Percentiles rank a stretch among this genome's conserved stretches.
Conservation (phyloP, 2,113 vertebrate species). For the Cichladusa arquata region DNA sequence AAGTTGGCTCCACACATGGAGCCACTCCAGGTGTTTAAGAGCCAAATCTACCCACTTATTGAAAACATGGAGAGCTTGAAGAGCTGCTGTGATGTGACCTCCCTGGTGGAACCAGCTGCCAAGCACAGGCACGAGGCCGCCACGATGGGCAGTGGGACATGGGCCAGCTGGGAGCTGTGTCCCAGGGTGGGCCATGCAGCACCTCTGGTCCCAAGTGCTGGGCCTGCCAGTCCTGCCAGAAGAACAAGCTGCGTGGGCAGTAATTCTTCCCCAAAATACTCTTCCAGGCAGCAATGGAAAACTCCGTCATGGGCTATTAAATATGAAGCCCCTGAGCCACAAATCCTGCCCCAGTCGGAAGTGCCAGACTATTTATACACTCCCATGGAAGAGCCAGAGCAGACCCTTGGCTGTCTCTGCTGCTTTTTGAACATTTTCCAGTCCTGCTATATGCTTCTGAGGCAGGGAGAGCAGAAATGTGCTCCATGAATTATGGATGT, state of each 20-base stretch:
- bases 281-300: neutral
- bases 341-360: neutral
- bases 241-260: neutral
- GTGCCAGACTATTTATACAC: neutral
- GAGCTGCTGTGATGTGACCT: neutral
- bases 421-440: slow-evolving; percentile 32
- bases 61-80: neutral
- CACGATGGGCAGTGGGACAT: rapidly evolving
- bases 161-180: neutral
- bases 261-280: neutral
- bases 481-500: slow-evolving; percentile 9
- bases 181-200: rapidly evolving
- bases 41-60: neutral
- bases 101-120: neutral
- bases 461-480: neutral
- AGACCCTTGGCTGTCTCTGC: neutral
- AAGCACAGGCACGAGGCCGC: neutral
- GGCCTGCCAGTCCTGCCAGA: neutral
- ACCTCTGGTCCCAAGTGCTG: rapidly evolving
- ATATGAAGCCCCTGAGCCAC: neutral
- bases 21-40: neutral
- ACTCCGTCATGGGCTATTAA: neutral
- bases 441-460: neutral
- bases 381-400: neutral
- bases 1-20: neutral